phyloP scores from a whole-genome alignment of 2,113 vertebrate species.

The Oryzias woworae region DNA sequence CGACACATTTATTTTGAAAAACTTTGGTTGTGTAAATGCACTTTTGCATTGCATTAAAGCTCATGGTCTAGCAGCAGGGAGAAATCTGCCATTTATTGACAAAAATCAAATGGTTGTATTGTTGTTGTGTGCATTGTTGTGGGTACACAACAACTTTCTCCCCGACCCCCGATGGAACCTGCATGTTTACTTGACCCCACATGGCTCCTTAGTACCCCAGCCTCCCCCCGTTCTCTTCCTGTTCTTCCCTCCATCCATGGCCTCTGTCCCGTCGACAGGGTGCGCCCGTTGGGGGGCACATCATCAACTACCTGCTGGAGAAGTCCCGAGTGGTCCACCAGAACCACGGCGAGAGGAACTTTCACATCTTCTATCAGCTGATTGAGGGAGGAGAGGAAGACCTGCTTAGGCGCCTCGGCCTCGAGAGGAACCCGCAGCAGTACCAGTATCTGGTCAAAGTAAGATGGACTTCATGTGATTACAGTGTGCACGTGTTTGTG shows the following conservation, averaged over 20 bases:
- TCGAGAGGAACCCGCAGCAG: constrained; percentile 91
- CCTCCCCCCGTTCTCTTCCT: constrained; percentile 52
- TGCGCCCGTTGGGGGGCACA: constrained; percentile 94
- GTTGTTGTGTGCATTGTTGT: background rate
- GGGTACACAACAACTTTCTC: background rate
- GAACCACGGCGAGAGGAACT: constrained; percentile 95
- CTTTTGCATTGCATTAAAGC: no score
- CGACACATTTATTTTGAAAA: no score
- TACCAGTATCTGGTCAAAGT: constrained; percentile 97
- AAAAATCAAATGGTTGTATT: background rate
- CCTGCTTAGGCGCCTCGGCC: constrained; percentile 86
- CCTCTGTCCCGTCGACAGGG: constrained; percentile 79
- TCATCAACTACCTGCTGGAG: constrained; percentile 98
- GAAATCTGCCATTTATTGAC: background rate
- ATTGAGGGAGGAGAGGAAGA: constrained; percentile 95
- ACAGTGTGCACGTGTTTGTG: background rate
- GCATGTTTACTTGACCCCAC: constrained; percentile 36
- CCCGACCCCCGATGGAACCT: constrained; percentile 8
- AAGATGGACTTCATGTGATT: constrained; percentile 2
- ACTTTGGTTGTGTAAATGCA: no score
- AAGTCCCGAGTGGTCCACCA: constrained; percentile 98
- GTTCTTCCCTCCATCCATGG: constrained; percentile 14
- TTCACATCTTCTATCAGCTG: constrained; percentile 98
- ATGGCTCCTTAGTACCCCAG: constrained; percentile 55
- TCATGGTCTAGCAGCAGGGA: no score